phyloP scores from a whole-genome alignment of 2,888 invertebrate genomes.

The Ariolimax columbianus region DNA sequence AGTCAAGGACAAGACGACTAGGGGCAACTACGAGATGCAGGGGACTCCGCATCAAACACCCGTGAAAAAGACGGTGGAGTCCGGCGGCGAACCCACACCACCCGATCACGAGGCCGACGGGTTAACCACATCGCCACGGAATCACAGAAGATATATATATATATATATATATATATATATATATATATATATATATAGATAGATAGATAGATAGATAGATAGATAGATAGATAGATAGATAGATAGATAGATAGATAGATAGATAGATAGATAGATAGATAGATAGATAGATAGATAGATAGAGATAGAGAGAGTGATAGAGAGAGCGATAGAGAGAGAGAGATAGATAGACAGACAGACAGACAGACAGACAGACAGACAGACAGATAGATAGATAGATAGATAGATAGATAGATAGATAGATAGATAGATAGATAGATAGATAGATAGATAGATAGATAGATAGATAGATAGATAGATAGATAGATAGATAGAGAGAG shows the following conservation, averaged over 20 bases:
- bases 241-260: slow-evolving; percentile 18
- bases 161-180: neutral
- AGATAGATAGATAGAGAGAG: too few relatives aligned
- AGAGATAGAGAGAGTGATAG: too few relatives aligned
- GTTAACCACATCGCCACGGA: neutral
- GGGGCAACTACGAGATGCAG: too few relatives aligned
- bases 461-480: slow-evolving; percentile 11
- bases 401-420: neutral
- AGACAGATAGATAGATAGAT: neutral
- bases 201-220: slow-evolving; percentile 9
- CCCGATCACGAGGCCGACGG: too few relatives aligned
- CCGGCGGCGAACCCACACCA: too few relatives aligned
- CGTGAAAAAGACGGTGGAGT: too few relatives aligned
- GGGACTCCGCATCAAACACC: too few relatives aligned
- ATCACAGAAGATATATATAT: neutral
- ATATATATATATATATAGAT: slow-evolving; percentile 18
- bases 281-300: slow-evolving; percentile 25
- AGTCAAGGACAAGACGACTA: too few relatives aligned
- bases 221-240: slow-evolving; percentile 16
- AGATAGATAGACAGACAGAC: neutral
- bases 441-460: too few relatives aligned
- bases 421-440: neutral
- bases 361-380: neutral
- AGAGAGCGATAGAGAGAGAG: neutral
- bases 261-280: slow-evolving; percentile 21